Evolutionary conservation across 2,797 vertebrate species (phyloP), one percentile per base, ranked within the genome.

Genomic region (Cirrhinus molitorella): DNA sequence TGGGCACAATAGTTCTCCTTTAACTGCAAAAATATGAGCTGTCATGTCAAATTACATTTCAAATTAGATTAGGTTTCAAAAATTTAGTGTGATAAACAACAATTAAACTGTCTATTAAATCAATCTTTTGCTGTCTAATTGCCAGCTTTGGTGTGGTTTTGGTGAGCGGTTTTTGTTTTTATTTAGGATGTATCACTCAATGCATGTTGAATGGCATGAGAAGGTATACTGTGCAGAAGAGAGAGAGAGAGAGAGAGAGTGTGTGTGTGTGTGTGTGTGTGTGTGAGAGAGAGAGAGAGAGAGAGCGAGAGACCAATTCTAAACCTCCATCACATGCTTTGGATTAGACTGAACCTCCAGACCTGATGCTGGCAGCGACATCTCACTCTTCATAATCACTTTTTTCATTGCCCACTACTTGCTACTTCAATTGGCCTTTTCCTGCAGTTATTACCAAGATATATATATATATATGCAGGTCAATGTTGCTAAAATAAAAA

Each of bases 321-420:
- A 73, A 85, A 81, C 61, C 80, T 57, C 57, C 21, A 37, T 87
- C 86, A 83, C 86, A 87, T 87, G 86, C 57, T 65, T 61, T 55
- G 80, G 80, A 83, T 87, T 80, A 87, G 76, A 82, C 63, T 49
- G 75, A 72, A 84, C 51, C 83, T 78, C 71, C 79, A 78, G 79
- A 59, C 61, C 16, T 51, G 43, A 65, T 71, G 75, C 23, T 84
- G 81, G 67, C 37, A 51, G 75, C 17, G 68, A 67, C 59, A 49
- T 83, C 85, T 49, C 80, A 3, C 11, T 66, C 40, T 3, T 16
- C 49, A 66, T 47, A 66, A 79, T 79, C 25, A 49, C 63, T 59
- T 79, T 71, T 57, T 57, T 79, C 21, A 9, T 70, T 74, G 34
- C 19, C 37, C 61, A 55, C 49, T 73, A 40, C 23, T 55, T 59